These are phyloP conservation scores for Mylabris sibirica DNA, from an alignment of 2,888 invertebrate genomes.

Conservation along the genomic window DNA sequence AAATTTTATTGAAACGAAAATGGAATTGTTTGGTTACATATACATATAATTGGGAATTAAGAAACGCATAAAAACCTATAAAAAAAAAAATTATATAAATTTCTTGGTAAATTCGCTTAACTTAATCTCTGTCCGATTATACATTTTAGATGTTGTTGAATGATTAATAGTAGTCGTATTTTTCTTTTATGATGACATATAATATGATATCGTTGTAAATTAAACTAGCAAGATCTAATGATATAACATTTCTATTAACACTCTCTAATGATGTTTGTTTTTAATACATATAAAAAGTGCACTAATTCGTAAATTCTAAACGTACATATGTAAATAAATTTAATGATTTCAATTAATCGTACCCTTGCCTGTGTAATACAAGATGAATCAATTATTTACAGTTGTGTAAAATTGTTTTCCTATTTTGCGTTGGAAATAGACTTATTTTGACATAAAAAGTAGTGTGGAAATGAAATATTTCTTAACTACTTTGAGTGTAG, in stretches of 20 bases:
- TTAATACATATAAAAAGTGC: background rate
- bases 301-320: background rate
- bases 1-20: background rate
- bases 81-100: background rate
- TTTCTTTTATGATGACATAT: slow-evolving; percentile 10
- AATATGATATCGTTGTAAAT: background rate
- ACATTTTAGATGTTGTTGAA: background rate
- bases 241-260: slow-evolving; percentile 8
- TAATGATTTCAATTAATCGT: slow-evolving; percentile 14
- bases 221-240: background rate
- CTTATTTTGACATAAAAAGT: too few relatives aligned
- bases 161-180: background rate
- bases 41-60: background rate
- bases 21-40: background rate
- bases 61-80: background rate
- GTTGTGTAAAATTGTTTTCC: slow-evolving; percentile 18
- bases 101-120: background rate
- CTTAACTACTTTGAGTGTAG: too few relatives aligned
- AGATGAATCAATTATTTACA: slow-evolving; percentile 20
- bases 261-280: background rate
- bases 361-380: background rate
- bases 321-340: slow-evolving; percentile 12
- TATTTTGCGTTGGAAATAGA: too few relatives aligned
- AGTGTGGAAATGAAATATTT: too few relatives aligned
- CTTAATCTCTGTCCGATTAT: background rate